phyloP scores from a whole-genome alignment of 2,797 vertebrate species.

The Chelmon rostratus region DNA sequence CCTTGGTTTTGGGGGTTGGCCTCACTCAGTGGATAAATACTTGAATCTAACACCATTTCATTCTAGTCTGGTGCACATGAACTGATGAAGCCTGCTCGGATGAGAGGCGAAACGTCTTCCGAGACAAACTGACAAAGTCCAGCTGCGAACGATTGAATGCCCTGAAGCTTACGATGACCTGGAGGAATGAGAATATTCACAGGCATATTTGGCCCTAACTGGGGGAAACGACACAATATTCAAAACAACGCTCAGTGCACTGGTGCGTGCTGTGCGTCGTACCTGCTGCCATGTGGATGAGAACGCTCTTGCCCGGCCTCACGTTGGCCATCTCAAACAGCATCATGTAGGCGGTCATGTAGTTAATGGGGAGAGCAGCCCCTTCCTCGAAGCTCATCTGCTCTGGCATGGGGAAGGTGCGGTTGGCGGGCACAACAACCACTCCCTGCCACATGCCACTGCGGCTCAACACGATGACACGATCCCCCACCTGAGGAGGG shows the following conservation, averaged over 20 bases:
- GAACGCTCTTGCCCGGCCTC: slow-evolving; percentile 90
- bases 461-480: slow-evolving; percentile 86
- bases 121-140: no score
- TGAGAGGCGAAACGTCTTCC: no score
- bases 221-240: no score
- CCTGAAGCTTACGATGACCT: no score
- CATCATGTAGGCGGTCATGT: slow-evolving; percentile 93
- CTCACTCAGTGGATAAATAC: no score
- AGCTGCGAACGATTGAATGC: no score
- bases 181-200: no score
- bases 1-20: no score
- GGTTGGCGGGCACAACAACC: slow-evolving; percentile 76
- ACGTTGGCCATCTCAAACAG: slow-evolving; percentile 93
- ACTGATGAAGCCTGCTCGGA: no score
- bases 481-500: slow-evolving; percentile 88
- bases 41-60: no score
- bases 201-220: background rate
- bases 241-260: background rate
- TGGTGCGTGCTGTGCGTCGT: slow-evolving; percentile 9
- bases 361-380: slow-evolving; percentile 90
- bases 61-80: no score
- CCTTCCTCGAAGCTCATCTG: slow-evolving; percentile 94
- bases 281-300: slow-evolving; percentile 96
- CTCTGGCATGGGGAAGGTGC: slow-evolving; percentile 90
- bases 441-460: slow-evolving; percentile 92